Percentiles rank a stretch among this genome's conserved stretches.
Conservation (phyloP, 2,888 invertebrate species). For the Blomia tropicalis region DNA sequence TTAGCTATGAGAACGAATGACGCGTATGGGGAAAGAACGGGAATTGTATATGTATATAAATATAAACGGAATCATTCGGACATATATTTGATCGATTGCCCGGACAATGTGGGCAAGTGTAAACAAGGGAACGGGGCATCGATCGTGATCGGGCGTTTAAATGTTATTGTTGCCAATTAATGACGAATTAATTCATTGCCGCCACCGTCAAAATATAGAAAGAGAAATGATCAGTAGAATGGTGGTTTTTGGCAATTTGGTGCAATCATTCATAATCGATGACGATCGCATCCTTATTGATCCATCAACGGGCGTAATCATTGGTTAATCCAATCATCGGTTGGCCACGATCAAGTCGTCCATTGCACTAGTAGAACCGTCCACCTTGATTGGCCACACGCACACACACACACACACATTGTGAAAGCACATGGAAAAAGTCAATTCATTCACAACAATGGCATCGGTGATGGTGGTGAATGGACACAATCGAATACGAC, state of each 20-base stretch:
- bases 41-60: too few relatives aligned
- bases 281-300: constrained; percentile 7
- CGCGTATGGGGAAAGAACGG: not conserved
- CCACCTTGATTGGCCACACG: not conserved
- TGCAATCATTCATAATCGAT: not conserved
- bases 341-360: constrained; percentile 9
- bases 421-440: too few relatives aligned
- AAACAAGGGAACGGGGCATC: not conserved
- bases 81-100: constrained; percentile 1
- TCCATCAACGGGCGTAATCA: not conserved
- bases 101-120: not conserved
- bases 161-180: not conserved
- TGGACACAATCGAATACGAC: not conserved
- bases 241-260: not conserved
- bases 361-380: not conserved
- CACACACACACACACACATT: too few relatives aligned
- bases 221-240: not conserved
- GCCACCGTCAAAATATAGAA: not conserved
- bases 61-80: not conserved
- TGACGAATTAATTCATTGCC: constrained; percentile 10
- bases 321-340: constrained; percentile 8
- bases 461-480: not conserved
- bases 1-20: not conserved
- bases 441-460: not conserved
- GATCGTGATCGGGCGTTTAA: constrained; percentile 1